Conservation (phyloP, 2,888 invertebrate species). For the Neria commutata region DNA sequence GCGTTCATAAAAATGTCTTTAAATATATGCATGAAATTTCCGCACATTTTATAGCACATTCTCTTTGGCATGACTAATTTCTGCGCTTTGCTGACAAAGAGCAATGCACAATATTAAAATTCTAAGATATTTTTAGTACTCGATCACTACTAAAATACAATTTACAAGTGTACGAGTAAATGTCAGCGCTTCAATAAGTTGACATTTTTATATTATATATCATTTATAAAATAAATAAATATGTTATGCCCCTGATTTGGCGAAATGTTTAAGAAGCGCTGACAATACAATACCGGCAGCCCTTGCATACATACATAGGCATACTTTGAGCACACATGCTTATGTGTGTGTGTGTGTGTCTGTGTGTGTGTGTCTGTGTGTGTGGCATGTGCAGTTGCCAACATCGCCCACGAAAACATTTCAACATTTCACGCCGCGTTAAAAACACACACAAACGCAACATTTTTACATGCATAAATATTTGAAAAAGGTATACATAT, state of each 20-base stretch:
- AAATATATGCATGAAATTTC: too few species aligned
- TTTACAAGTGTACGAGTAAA: too few species aligned
- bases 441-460: background rate
- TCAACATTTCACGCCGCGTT: too few species aligned
- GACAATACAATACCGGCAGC: background rate
- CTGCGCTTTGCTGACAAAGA: too few species aligned
- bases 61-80: too few species aligned
- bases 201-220: too few species aligned
- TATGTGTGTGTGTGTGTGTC: background rate
- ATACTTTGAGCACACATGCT: background rate
- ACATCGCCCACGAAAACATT: background rate
- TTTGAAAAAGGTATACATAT: background rate
- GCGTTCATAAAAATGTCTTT: too few species aligned
- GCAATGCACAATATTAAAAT: too few species aligned
- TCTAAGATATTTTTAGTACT: too few species aligned
- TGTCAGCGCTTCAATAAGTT: too few species aligned
- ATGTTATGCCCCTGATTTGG: background rate
- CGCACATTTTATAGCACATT: too few species aligned
- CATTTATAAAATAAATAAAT: background rate
- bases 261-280: background rate
- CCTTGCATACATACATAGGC: background rate
- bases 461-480: background rate
- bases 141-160: too few species aligned
- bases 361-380: background rate
- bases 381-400: background rate